Evolutionary conservation across 2,888 invertebrate genomes (phyloP), one percentile per base, ranked within the genome.

Genomic region (Mesodorylaimus sp.): DNA sequence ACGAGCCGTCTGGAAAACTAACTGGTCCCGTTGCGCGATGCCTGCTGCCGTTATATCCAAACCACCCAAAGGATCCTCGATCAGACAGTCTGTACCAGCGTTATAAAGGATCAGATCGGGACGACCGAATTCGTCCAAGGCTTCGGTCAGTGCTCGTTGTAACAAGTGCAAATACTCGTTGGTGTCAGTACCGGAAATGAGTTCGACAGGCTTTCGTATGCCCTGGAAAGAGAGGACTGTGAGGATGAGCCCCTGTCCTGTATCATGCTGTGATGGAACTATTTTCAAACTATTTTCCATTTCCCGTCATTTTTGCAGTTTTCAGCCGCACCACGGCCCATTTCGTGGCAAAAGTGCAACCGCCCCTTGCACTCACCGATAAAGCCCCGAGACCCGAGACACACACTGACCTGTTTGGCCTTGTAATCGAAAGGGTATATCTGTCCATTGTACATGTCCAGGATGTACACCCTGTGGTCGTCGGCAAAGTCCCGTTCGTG

Each of bases 71-170:
- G 80, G 78, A 68, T 88, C 87, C 0, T 79, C 78, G 52, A 76
- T 74, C 36, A 88, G 68, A 29, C 85, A 73, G 66, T 88, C 87
- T 1, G 87, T 87, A 0, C 87, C 88, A n/a, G 88, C 87, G 68
- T 88, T 87, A 68, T 85, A 88, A n/a, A 88, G 76, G 43, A 87
- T 70, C 25, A 87, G 71, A 63, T 87, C 80, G 0, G 87, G 83
- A 47, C 70, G 70, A n/a, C n/a, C n/a, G 62, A 83, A 86, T 61
- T 81, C 78, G 1, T 72, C 65, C 24, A 84, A 64, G 0, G 83
- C 79, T 39, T 71, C 75, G 56, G 75, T 74, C 23, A 85, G 19
- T 16, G 32, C 7, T 10, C 26, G n/a, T 23, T 43, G 23, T 23
- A 61, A 47, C 25, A 39, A 24, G 7, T 49, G 41, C 27, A 57